Percentiles rank a stretch among this genome's conserved stretches.
phyloP scores from a whole-genome alignment of 1,140 invertebrate species.

The Melitaea cinxia region DNA sequence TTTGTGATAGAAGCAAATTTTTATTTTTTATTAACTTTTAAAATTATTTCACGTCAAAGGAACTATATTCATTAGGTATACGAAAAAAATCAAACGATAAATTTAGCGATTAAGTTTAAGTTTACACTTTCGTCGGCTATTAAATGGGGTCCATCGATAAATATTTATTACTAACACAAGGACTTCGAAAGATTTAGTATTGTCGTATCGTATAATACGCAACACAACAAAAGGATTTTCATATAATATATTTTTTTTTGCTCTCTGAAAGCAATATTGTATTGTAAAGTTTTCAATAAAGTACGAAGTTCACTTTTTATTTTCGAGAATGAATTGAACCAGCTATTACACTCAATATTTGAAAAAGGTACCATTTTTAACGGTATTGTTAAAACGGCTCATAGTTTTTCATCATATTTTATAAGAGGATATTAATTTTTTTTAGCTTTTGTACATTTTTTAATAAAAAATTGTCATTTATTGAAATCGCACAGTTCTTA shows the following conservation, averaged over 20 bases:
- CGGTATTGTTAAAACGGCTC: background rate
- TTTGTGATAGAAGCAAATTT: no score
- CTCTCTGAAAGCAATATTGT: background rate
- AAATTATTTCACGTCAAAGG: no score
- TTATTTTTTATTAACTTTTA: no score
- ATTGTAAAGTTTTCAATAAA: background rate
- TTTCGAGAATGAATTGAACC: background rate
- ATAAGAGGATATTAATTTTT: background rate
- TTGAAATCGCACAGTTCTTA: no score
- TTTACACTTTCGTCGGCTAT: no score
- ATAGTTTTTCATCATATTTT: background rate
- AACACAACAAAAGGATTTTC: background rate
- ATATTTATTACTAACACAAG: background rate
- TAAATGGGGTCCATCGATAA: no score
- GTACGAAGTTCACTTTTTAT: background rate
- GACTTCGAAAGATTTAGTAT: background rate
- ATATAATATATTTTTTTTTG: background rate
- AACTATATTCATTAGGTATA: no score
- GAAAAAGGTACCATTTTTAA: background rate
- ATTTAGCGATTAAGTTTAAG: no score
- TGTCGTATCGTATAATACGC: background rate
- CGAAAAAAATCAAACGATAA: no score
- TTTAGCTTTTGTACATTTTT: no score
- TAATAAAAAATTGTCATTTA: no score
- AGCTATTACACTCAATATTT: background rate